phyloP scores from a whole-genome alignment of 2,888 invertebrate species.

The Phengaris alcon region DNA sequence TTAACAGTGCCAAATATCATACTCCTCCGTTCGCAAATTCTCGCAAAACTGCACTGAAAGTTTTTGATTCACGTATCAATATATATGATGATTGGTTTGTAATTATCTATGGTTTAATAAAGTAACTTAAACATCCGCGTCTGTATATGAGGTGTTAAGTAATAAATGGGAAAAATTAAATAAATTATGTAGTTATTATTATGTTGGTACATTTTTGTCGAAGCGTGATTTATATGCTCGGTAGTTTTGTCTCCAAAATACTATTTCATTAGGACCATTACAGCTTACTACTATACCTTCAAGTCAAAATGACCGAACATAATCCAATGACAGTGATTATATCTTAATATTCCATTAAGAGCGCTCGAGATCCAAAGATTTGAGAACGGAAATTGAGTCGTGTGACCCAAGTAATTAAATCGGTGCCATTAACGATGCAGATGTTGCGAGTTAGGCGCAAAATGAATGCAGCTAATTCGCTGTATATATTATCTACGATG shows the following conservation, averaged over 20 bases:
- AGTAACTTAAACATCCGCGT: too few relatives aligned
- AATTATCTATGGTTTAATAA: too few relatives aligned
- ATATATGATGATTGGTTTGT: too few relatives aligned
- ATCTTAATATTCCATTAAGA: slow-evolving; percentile 42
- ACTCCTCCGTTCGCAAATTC: too few relatives aligned
- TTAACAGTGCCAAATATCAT: too few relatives aligned
- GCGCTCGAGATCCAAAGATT: slow-evolving; percentile 42
- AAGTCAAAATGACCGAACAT: slow-evolving; percentile 21
- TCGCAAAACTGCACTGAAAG: too few relatives aligned
- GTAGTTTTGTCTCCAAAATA: not conserved
- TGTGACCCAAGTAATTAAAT: slow-evolving; percentile 52
- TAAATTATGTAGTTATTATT: too few relatives aligned
- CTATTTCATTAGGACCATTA: not conserved
- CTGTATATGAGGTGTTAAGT: too few relatives aligned
- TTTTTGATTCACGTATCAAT: too few relatives aligned
- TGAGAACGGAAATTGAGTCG: slow-evolving; percentile 46
- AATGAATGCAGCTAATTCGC: slow-evolving; percentile 49
- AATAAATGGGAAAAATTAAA: too few relatives aligned
- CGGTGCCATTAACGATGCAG: slow-evolving; percentile 46
- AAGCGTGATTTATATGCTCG: not conserved
- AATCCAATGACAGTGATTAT: slow-evolving; percentile 35
- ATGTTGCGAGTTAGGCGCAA: slow-evolving; percentile 40
- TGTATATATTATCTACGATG: slow-evolving; percentile 44
- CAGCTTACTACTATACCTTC: not conserved
- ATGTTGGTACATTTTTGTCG: too few relatives aligned